Percentiles rank a stretch among this genome's conserved stretches.
Evolutionary conservation across 1,140 invertebrate species (phyloP).

Genomic region (Halesus radiatus): DNA sequence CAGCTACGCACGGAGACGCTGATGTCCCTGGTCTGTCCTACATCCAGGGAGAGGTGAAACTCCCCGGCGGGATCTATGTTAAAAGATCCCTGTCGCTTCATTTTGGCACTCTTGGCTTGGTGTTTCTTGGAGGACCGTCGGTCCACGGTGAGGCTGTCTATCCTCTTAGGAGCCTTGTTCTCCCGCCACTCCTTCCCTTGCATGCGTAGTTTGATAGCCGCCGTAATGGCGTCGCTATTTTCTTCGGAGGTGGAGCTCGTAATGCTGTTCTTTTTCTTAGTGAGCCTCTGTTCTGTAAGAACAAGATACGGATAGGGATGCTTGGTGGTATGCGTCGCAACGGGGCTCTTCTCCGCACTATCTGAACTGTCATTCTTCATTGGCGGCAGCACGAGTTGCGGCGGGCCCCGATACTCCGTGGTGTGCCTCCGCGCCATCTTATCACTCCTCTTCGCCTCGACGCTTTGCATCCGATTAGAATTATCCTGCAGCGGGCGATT

Average conservation of each 20-base stretch:
- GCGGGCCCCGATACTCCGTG: constrained; percentile 51
- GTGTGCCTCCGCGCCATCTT: constrained; percentile 48
- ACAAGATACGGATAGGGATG: constrained; percentile 46
- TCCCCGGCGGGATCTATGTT: constrained; percentile 45
- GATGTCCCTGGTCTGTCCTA: constrained; percentile 40
- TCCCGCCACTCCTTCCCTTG: constrained; percentile 52
- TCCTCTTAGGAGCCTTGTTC: constrained; percentile 35
- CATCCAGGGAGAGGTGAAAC: constrained; percentile 44
- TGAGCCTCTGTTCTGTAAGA: constrained; percentile 39
- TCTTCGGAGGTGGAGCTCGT: constrained; percentile 53
- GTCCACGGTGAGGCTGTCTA: constrained; percentile 51
- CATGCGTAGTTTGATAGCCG: constrained; percentile 47
- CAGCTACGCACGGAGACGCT: constrained; percentile 47
- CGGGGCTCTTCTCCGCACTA: constrained; percentile 48
- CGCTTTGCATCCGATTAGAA: constrained; percentile 33
- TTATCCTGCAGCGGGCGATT: constrained; percentile 38
- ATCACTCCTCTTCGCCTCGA: constrained; percentile 30
- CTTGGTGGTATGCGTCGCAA: constrained; percentile 14
- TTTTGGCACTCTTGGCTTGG: constrained; percentile 47
- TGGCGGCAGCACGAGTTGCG: constrained; percentile 41
- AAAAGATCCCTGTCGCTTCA: constrained; percentile 50
- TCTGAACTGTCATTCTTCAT: constrained; percentile 46
- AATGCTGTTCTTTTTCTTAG: constrained; percentile 43
- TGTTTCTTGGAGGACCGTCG: constrained; percentile 42
- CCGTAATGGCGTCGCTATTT: constrained; percentile 45